phyloP scores from a whole-genome alignment of 2,113 vertebrate genomes.

The Brachirus orientalis region DNA sequence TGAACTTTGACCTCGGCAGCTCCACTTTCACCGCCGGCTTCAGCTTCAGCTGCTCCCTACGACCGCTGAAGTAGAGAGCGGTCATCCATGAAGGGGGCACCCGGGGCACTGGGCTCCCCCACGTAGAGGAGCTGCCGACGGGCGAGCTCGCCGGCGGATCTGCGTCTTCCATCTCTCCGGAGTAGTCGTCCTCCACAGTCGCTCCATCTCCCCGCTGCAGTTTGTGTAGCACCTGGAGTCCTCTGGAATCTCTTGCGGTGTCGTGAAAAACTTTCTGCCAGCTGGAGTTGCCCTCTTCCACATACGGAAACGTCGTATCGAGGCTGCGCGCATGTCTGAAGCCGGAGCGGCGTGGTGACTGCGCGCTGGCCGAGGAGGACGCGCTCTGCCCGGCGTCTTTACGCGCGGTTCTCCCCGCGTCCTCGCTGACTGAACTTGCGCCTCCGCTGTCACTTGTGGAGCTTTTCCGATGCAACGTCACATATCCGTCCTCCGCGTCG shows the following conservation, averaged over 20 bases:
- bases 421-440: background rate
- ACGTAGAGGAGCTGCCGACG: constrained; percentile 33
- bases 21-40: constrained; percentile 79
- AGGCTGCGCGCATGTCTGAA: constrained; percentile 66
- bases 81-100: constrained; percentile 77
- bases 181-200: constrained; percentile 58
- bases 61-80: constrained; percentile 88
- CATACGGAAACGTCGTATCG: constrained; percentile 6
- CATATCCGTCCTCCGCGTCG: background rate
- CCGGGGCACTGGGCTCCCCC: constrained; percentile 57
- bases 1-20: constrained; percentile 87
- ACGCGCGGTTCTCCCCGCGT: background rate
- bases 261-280: constrained; percentile 44
- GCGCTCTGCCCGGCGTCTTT: constrained; percentile 12
- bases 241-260: constrained; percentile 19
- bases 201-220: constrained; percentile 31
- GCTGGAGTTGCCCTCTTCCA: constrained; percentile 50
- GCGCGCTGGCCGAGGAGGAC: background rate
- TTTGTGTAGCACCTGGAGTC: background rate
- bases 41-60: constrained; percentile 84
- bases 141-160: constrained; percentile 25
- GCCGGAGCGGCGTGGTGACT: background rate
- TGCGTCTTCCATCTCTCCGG: constrained; percentile 69
- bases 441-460: background rate
- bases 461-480: background rate